Conservation (phyloP, 2,113 vertebrate species). For the Ctenodactylus gundi region DNA sequence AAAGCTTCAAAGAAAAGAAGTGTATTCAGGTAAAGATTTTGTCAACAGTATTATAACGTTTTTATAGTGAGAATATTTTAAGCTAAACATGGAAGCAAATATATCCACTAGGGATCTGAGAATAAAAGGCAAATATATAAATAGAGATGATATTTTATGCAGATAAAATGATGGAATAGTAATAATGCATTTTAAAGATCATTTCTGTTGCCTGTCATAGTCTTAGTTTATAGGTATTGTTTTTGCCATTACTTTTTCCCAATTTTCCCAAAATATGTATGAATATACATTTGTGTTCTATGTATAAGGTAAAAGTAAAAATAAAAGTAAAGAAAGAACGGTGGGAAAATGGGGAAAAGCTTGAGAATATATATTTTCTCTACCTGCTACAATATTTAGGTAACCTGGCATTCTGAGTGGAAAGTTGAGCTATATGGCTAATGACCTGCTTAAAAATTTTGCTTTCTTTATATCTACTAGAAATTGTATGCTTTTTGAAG, state of each 20-base stretch:
- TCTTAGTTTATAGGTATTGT: not conserved
- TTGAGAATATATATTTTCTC: not conserved
- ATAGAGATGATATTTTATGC: not conserved
- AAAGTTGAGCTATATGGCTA: not conserved
- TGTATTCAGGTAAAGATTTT: too few species aligned
- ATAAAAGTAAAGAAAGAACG: not conserved
- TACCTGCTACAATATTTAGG: not conserved
- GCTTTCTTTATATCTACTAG: not conserved
- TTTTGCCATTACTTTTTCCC: not conserved
- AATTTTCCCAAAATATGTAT: not conserved
- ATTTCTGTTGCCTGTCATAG: not conserved
- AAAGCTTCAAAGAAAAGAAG: not conserved
- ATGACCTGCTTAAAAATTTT: not conserved
- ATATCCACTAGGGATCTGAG: not conserved
- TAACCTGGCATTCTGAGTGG: not conserved
- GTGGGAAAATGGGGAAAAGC: not conserved
- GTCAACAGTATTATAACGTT: not conserved
- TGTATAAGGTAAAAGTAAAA: not conserved
- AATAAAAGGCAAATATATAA: not conserved
- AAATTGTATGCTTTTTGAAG: not conserved
- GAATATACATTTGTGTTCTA: not conserved
- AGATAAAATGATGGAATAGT: not conserved
- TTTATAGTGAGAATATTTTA: not conserved
- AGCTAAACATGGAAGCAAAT: not conserved
- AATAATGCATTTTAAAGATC: not conserved